Percentiles rank a stretch among this genome's conserved stretches.
These are phyloP conservation scores for Elegia similella DNA, from an alignment of 2,888 invertebrate genomes.

Conservation along the genomic window DNA sequence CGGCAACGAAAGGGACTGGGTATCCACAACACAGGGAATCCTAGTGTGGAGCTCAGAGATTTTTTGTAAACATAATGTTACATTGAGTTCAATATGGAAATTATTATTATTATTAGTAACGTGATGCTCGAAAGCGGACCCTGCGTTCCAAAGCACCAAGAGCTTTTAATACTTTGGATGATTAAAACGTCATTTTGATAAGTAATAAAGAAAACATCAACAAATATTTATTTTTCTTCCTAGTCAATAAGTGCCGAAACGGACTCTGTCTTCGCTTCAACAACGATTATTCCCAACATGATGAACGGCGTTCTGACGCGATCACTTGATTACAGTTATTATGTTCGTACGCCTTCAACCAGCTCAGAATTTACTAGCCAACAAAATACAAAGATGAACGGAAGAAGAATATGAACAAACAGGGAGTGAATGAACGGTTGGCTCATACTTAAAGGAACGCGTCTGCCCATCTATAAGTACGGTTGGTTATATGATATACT, in stretches of 20 bases:
- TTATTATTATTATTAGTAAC: no score
- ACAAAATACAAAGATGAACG: background rate
- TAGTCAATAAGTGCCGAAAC: background rate
- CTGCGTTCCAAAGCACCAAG: no score
- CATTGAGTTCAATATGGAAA: no score
- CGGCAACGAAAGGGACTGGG: no score
- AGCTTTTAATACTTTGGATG: background rate
- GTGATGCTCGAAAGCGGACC: no score
- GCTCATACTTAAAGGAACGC: no score
- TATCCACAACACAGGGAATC: no score
- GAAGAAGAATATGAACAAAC: background rate
- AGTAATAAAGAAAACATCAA: background rate
- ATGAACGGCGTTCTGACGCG: slow-evolving; percentile 21
- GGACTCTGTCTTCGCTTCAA: background rate
- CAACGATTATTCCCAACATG: slow-evolving; percentile 17
- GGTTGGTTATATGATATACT: no score
- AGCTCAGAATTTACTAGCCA: background rate
- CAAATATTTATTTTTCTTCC: background rate
- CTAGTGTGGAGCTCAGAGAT: no score
- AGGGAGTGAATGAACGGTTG: no score
- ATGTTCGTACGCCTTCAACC: slow-evolving; percentile 6
- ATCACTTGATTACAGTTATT: slow-evolving; percentile 22
- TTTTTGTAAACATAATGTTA: no score
- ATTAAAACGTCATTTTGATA: background rate
- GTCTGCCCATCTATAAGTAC: no score